phyloP scores from a whole-genome alignment of 2,888 invertebrate species.

The Tuberolachnus salignus region DNA sequence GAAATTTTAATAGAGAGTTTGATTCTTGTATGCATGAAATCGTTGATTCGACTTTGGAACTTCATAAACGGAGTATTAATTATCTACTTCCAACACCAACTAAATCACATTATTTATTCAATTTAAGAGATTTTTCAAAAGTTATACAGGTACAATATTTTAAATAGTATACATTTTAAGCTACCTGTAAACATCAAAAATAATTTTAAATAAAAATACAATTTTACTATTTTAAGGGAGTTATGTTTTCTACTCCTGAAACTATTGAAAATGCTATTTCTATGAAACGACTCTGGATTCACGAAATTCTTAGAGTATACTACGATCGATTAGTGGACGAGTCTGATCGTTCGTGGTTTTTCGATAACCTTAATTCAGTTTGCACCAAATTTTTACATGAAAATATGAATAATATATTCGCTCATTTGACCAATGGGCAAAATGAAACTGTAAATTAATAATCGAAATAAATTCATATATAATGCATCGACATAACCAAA shows the following conservation, averaged over 20 bases:
- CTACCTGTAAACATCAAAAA: not conserved
- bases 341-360: slow-evolving; percentile 81
- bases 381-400: slow-evolving; percentile 69
- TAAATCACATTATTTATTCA: slow-evolving; percentile 94
- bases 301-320: slow-evolving; percentile 90
- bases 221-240: slow-evolving; percentile 69
- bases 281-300: slow-evolving; percentile 92
- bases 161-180: too few relatives aligned
- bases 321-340: slow-evolving; percentile 89
- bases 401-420: slow-evolving; percentile 74
- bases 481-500: not conserved
- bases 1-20: slow-evolving; percentile 93
- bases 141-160: slow-evolving; percentile 75
- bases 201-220: too few relatives aligned
- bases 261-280: slow-evolving; percentile 83
- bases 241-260: slow-evolving; percentile 88
- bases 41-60: slow-evolving; percentile 81
- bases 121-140: slow-evolving; percentile 89
- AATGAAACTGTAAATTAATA: slow-evolving; percentile 19
- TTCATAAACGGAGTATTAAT: slow-evolving; percentile 82
- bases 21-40: slow-evolving; percentile 90
- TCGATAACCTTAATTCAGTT: slow-evolving; percentile 71
- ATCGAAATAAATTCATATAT: not conserved
- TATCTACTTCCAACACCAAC: slow-evolving; percentile 89
- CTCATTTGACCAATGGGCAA: slow-evolving; percentile 65